Percentiles rank a stretch among this genome's conserved stretches.
These are phyloP conservation scores for Metellina segmentata DNA, from an alignment of 2,888 invertebrate genomes.

Conservation along the genomic window DNA sequence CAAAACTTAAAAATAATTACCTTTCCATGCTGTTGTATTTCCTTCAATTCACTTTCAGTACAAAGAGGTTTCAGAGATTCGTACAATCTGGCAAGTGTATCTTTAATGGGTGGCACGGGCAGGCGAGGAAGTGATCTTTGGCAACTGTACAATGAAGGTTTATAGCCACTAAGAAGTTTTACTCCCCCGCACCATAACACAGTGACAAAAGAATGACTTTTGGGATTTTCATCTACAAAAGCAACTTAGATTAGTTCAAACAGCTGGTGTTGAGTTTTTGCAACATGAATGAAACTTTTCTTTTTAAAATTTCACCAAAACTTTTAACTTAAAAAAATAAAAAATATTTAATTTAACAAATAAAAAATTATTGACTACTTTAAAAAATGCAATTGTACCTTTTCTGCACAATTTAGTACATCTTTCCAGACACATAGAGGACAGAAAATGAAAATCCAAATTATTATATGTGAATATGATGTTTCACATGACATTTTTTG, in stretches of 20 bases:
- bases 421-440: too few species aligned
- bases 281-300: too few species aligned
- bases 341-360: too few species aligned
- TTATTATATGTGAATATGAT: too few species aligned
- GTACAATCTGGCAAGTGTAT: slow-evolving; percentile 82
- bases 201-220: slow-evolving; percentile 81
- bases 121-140: slow-evolving; percentile 84
- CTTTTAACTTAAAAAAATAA: too few species aligned
- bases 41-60: slow-evolving; percentile 80
- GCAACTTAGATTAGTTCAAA: neutral
- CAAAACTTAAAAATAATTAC: slow-evolving; percentile 67
- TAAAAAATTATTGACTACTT: too few species aligned
- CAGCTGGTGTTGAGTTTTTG: too few species aligned
- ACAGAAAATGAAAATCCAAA: too few species aligned
- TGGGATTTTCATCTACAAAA: slow-evolving; percentile 81
- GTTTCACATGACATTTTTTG: too few species aligned
- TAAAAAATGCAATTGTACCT: too few species aligned
- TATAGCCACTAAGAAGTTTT: slow-evolving; percentile 82
- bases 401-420: too few species aligned
- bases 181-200: slow-evolving; percentile 82
- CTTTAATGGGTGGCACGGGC: slow-evolving; percentile 83
- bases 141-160: slow-evolving; percentile 83
- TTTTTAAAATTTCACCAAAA: too few species aligned
- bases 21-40: slow-evolving; percentile 80
- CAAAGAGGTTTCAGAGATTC: slow-evolving; percentile 81